Evolutionary conservation across 2,113 vertebrate species (phyloP), one percentile per base, ranked within the genome.

Genomic region (Tachysurus vachellii): DNA sequence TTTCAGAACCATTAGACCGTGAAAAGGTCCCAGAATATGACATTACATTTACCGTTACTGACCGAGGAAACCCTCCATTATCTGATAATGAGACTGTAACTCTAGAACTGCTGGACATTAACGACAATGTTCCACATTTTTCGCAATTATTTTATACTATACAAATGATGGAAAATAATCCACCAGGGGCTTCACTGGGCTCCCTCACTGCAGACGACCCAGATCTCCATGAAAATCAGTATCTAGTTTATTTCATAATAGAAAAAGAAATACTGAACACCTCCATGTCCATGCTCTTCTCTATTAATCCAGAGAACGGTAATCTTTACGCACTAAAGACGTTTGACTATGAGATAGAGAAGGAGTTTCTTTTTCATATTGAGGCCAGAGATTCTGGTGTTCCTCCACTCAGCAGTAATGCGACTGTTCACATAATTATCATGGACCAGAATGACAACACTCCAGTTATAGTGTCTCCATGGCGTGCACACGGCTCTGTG

Each of bases 381-480:
- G 93, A 94, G 90, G 93, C 94, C 91, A 91, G 88, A 91, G 93
- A 95, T 84, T 89, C 91, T 66, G 94, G 94, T 17, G 90, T 91
- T 88, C 91, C 93, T 90, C 90, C 92, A 26, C 92, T 93, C 68
- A 95, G 94, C 1, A 92, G 94, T 90, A 97, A 96, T 0, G 95
- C 93, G 71, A 96, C 94, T 0, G 94, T 96, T 26, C 93, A 94
- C 82, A 93, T 96, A 87, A 93, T 94, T 0, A 93, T 96, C 83
- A 81, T 96, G 90, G 95, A 96, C 61, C 95, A 97, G 92, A 96
- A 97, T 0, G 96, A 97, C 93, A 96, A 97, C 0, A 93, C 94
- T 0, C 95, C 96, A 0, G 91, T 96, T 44, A 95, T 97, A 0
- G 85, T 96, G 26, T 96, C 95, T 64, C 96, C 96, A 0, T 71